Conservation (phyloP, 2,113 vertebrate species). For the Melospiza georgiana region DNA sequence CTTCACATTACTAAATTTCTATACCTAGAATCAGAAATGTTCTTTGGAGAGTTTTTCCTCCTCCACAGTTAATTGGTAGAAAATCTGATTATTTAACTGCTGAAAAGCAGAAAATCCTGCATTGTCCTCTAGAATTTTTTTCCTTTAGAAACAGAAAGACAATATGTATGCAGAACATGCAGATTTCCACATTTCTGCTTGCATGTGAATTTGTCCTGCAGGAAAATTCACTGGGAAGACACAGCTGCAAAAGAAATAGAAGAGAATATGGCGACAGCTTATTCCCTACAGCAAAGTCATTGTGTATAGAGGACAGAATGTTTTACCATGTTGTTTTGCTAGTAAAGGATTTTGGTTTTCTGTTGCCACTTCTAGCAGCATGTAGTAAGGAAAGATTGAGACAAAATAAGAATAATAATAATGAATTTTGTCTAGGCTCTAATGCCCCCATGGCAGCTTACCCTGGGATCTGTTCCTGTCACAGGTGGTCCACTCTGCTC, state of each 20-base stretch:
- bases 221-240: background rate
- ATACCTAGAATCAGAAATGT: background rate
- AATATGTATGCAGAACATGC: accelerated
- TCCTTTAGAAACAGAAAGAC: background rate
- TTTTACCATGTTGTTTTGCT: background rate
- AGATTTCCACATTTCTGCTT: background rate
- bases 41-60: background rate
- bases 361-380: background rate
- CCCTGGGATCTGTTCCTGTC: background rate
- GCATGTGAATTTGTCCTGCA: background rate
- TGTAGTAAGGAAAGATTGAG: background rate
- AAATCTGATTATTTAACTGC: background rate
- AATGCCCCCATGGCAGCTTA: background rate
- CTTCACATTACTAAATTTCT: background rate
- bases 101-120: background rate
- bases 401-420: background rate
- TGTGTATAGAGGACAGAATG: background rate
- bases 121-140: background rate
- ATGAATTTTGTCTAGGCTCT: background rate
- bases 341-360: background rate
- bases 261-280: background rate
- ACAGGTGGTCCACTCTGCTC: background rate
- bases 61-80: background rate
- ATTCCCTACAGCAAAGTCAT: background rate
- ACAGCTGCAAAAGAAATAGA: background rate